phyloP scores from a whole-genome alignment of 2,888 invertebrate genomes.

The Digitonthophagus gazella region DNA sequence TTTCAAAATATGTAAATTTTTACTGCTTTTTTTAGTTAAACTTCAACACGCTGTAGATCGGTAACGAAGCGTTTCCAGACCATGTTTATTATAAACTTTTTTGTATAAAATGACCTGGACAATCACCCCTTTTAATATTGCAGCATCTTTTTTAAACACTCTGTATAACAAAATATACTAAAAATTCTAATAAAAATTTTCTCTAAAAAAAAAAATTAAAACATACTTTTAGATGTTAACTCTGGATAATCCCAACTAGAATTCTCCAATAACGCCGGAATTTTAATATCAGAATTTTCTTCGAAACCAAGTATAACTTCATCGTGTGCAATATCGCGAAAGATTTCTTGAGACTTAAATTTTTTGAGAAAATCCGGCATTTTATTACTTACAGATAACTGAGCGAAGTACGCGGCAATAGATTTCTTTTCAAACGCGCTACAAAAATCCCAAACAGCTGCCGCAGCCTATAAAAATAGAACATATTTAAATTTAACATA shows the following conservation, averaged over 20 bases:
- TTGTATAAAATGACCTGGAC: too few species aligned
- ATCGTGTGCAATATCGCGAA: slow-evolving; percentile 47
- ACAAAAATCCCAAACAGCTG: slow-evolving; percentile 43
- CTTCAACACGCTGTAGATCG: too few species aligned
- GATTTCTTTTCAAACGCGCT: slow-evolving; percentile 44
- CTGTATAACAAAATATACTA: too few species aligned
- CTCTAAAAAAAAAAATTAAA: slow-evolving; percentile 10
- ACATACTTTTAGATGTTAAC: slow-evolving; percentile 50
- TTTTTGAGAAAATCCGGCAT: slow-evolving; percentile 41
- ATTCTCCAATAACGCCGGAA: slow-evolving; percentile 50
- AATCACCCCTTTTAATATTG: too few species aligned
- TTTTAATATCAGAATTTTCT: slow-evolving; percentile 39
- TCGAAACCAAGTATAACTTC: slow-evolving; percentile 28
- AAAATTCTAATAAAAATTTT: slow-evolving; percentile 8
- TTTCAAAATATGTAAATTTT: too few species aligned
- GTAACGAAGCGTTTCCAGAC: too few species aligned
- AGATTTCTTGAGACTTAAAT: slow-evolving; percentile 46
- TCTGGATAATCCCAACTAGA: slow-evolving; percentile 50
- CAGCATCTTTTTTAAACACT: too few species aligned
- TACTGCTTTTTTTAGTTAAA: too few species aligned
- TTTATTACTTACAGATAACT: slow-evolving; percentile 47
- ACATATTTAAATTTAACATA: slow-evolving; percentile 8
- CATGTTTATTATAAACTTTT: too few species aligned
- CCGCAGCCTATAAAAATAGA: slow-evolving; percentile 45
- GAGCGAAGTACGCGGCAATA: slow-evolving; percentile 49